A percentile compares a stretch with the other conserved stretches of the same genome.
Evolutionary conservation across 2,113 vertebrate genomes (phyloP).

Genomic region (Gopherus evgoodei): DNA sequence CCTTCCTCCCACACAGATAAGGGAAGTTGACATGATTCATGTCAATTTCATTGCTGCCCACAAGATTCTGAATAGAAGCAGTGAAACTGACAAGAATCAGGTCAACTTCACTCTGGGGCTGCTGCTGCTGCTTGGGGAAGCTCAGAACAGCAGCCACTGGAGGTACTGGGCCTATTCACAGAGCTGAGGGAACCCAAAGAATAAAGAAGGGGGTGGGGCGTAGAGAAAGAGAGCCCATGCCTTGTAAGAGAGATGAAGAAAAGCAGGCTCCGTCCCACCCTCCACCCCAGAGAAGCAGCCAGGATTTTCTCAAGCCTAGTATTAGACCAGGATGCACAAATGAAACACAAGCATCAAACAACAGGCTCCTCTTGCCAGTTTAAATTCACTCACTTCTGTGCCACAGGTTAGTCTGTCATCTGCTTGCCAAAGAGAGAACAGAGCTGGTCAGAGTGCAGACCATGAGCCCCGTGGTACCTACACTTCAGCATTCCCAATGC

Average conservation of each 20-base stretch:
- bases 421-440: neutral
- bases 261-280: neutral
- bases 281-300: neutral
- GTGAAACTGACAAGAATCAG: neutral
- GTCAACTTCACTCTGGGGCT: neutral
- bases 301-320: neutral
- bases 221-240: neutral
- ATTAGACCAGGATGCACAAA: neutral
- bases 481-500: neutral
- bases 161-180: neutral
- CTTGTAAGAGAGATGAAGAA: neutral
- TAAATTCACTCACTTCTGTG: neutral
- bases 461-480: neutral
- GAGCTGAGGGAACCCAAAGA: neutral
- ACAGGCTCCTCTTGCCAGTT: neutral
- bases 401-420: neutral
- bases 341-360: neutral
- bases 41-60: neutral
- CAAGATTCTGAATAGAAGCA: neutral
- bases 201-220: no score
- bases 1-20: neutral
- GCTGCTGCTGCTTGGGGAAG: neutral
- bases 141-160: neutral
- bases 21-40: neutral
- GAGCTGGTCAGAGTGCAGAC: neutral